A percentile compares a stretch with the other conserved stretches of the same genome.
Evolutionary conservation across 2,113 vertebrate species (phyloP).

Genomic region (Sakesphorus luctuosus): DNA sequence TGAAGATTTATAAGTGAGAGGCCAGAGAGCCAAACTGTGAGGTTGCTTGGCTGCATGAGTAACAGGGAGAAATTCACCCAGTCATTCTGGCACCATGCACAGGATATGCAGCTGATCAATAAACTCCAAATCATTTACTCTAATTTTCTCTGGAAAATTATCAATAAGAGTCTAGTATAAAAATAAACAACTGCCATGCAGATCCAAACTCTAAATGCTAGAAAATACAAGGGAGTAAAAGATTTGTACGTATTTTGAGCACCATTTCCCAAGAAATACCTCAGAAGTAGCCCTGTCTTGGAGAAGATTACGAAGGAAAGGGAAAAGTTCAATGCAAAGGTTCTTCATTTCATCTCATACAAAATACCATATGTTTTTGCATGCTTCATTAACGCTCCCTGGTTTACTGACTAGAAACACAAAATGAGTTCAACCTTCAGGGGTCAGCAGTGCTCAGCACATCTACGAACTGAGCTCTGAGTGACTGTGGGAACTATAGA

Average conservation of each 20-base stretch:
- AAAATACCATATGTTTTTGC: background rate
- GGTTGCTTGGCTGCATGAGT: background rate
- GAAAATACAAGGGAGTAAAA: background rate
- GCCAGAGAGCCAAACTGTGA: background rate
- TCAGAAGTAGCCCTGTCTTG: background rate
- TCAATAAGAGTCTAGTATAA: background rate
- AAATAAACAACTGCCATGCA: background rate
- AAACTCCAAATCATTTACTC: background rate
- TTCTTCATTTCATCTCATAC: background rate
- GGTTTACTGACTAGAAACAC: background rate
- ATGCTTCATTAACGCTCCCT: constrained; percentile 17
- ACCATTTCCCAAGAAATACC: background rate
- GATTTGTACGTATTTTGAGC: background rate
- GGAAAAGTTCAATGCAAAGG: background rate
- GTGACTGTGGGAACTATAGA: background rate
- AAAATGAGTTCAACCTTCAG: constrained; percentile 50
- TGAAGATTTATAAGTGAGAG: background rate
- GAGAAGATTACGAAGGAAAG: background rate
- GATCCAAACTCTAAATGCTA: background rate
- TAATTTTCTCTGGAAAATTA: background rate
- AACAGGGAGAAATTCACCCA: background rate
- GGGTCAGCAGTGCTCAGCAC: constrained; percentile 52
- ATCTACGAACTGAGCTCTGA: background rate
- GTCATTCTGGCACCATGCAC: background rate
- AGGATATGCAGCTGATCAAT: background rate